Evolutionary conservation across 30 jellyfish, hydroid and myxozoan species (phyloP).

Genomic region (Cassiopea xamachana): DNA sequence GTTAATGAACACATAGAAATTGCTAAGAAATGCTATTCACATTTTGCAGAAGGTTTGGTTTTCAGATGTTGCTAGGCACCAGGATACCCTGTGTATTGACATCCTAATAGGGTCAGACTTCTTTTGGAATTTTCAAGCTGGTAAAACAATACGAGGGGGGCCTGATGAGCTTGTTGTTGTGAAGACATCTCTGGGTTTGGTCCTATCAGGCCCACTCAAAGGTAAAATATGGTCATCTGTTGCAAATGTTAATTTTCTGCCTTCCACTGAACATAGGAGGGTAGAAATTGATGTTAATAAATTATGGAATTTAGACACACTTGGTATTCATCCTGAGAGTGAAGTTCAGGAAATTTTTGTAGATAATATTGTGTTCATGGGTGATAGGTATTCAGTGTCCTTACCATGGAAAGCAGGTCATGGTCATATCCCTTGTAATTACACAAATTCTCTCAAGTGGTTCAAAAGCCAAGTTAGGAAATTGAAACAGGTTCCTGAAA

Average conservation of each 20-base stretch:
- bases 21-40: constrained; percentile 8
- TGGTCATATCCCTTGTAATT: constrained; percentile 28
- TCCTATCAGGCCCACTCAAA: constrained; percentile 31
- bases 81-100: constrained; percentile 26
- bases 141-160: constrained; percentile 65
- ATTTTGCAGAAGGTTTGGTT: background rate
- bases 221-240: constrained; percentile 1
- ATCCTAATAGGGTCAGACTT: constrained; percentile 7
- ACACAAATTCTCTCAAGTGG: background rate
- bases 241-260: background rate
- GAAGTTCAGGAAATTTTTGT: constrained; percentile 53
- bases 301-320: constrained; percentile 65
- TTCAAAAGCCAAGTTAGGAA: constrained; percentile 25
- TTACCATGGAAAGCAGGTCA: constrained; percentile 79
- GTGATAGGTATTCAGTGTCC: constrained; percentile 54
- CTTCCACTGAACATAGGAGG: constrained; percentile 8
- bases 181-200: constrained; percentile 27
- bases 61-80: constrained; percentile 46
- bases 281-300: background rate
- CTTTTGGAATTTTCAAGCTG: constrained; percentile 34
- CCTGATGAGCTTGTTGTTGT: constrained; percentile 55
- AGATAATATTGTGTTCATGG: constrained; percentile 52
- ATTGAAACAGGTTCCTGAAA: constrained; percentile 2
- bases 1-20: constrained; percentile 38
- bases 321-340: constrained; percentile 50